Evolutionary conservation across 2,797 vertebrate genomes (phyloP).

Genomic region (Poecilia velifera): DNA sequence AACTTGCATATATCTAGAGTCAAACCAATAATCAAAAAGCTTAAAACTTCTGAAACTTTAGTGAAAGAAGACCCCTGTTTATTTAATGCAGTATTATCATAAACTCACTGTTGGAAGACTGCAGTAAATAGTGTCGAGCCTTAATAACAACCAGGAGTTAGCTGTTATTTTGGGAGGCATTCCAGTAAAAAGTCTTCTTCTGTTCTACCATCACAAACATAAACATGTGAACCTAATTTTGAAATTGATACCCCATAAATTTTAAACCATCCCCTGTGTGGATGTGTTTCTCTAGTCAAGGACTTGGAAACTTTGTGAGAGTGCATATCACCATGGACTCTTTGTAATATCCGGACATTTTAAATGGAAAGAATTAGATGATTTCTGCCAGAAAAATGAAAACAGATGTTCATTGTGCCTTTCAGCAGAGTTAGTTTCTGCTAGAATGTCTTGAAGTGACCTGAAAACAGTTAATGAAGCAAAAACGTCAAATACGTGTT

Average conservation of each 20-base stretch:
- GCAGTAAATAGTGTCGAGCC: not conserved
- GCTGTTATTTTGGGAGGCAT: not conserved
- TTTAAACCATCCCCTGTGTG: not conserved
- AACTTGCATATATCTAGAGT: not conserved
- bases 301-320: not conserved
- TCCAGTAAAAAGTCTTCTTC: not conserved
- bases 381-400: not conserved
- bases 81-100: not conserved
- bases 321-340: not conserved
- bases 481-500: not conserved
- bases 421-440: not conserved
- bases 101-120: not conserved
- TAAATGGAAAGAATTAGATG: not conserved
- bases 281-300: not conserved
- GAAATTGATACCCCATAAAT: not conserved
- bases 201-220: slow-evolving; percentile 2
- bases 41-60: not conserved
- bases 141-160: not conserved
- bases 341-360: not conserved
- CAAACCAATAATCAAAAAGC: not conserved
- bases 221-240: not conserved
- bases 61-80: not conserved
- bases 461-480: not conserved
- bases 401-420: not conserved
- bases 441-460: not conserved